Evolutionary conservation across 1,140 invertebrate species (phyloP).

Genomic region (Scaptomyza graminum): DNA sequence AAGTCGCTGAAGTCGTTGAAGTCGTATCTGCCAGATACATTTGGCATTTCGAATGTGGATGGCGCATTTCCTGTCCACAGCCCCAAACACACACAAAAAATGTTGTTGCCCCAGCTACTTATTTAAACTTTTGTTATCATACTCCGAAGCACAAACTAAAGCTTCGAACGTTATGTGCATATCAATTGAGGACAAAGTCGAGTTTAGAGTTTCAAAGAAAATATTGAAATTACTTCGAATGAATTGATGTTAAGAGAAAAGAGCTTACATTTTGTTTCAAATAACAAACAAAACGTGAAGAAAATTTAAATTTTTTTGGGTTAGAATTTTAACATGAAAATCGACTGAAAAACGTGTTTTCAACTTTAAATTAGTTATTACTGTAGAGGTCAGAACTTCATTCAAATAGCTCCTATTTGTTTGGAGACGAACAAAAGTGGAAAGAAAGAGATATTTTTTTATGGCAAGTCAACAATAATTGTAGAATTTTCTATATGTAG

Average conservation of each 20-base stretch:
- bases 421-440: no score
- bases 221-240: neutral
- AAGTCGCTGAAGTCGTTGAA: constrained; percentile 1
- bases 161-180: constrained; percentile 31
- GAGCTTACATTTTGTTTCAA: neutral
- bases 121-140: constrained; percentile 48
- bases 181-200: constrained; percentile 21
- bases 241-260: no score
- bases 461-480: no score
- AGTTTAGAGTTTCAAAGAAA: constrained; percentile 11
- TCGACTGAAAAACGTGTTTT: no score
- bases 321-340: no score
- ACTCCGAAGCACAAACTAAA: neutral
- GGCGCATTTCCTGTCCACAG: constrained; percentile 70
- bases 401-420: no score
- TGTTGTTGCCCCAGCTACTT: constrained; percentile 36
- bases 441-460: no score
- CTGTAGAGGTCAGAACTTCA: no score
- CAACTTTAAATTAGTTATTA: no score
- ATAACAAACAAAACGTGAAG: no score
- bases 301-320: no score
- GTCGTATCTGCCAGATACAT: constrained; percentile 59
- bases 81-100: constrained; percentile 6
- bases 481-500: no score
- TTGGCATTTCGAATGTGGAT: constrained; percentile 57